phyloP scores from a whole-genome alignment of 2,888 invertebrate species.

The Syrphus vitripennis region DNA sequence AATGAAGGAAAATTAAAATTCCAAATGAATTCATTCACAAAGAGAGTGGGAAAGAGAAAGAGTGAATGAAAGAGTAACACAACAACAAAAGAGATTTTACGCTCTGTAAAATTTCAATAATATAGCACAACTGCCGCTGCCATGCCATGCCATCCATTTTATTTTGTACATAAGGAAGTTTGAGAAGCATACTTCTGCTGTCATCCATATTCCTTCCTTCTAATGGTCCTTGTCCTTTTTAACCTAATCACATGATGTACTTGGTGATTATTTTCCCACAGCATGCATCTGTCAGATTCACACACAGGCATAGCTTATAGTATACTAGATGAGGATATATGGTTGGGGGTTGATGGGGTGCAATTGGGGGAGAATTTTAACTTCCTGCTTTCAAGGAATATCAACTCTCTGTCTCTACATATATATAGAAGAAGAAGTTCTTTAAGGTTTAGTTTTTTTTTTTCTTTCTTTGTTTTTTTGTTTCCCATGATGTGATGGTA shows the following conservation, averaged over 20 bases:
- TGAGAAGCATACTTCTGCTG: slow-evolving; percentile 26
- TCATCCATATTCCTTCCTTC: background rate
- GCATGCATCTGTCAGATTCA: slow-evolving; percentile 51
- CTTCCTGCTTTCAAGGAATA: slow-evolving; percentile 41
- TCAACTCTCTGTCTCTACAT: background rate
- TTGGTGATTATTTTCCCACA: slow-evolving; percentile 65
- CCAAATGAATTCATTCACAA: slow-evolving; percentile 15
- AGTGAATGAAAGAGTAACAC: background rate
- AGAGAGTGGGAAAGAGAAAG: background rate
- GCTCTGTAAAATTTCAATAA: slow-evolving; percentile 42
- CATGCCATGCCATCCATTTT: slow-evolving; percentile 2
- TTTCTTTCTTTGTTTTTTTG: background rate
- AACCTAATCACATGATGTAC: slow-evolving; percentile 64
- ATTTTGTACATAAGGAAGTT: slow-evolving; percentile 59
- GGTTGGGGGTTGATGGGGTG: too few relatives aligned
- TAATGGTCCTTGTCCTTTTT: slow-evolving; percentile 36
- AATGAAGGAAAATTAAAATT: background rate
- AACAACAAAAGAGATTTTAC: slow-evolving; percentile 11
- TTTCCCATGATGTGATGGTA: too few relatives aligned
- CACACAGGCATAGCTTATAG: background rate
- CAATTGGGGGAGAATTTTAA: slow-evolving; percentile 41
- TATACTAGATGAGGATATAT: background rate
- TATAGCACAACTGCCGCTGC: too few relatives aligned
- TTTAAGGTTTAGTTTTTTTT: background rate
- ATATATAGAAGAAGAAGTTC: background rate